phyloP scores from a whole-genome alignment of 2,888 invertebrate species.

The Seira musarum region DNA sequence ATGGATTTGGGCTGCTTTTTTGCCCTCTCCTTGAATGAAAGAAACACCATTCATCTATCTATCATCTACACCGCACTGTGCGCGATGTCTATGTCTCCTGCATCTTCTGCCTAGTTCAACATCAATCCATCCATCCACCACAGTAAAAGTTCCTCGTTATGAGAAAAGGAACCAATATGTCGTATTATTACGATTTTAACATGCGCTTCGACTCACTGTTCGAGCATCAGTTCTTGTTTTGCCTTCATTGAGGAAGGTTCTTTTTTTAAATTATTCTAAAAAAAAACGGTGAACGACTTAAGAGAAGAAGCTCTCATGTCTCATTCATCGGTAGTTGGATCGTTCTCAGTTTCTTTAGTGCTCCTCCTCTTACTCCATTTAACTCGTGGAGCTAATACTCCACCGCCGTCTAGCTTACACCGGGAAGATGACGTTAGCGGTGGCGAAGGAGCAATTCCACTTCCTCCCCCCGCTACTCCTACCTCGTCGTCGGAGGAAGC shows the following conservation, averaged over 20 bases:
- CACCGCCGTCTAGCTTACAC: not conserved
- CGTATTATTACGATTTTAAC: too few species aligned
- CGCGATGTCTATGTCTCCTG: too few species aligned
- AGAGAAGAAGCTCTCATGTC: conserved; percentile 26
- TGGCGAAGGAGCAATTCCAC: not conserved
- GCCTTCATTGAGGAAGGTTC: conserved; percentile 13
- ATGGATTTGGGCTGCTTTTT: too few species aligned
- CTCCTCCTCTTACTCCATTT: conserved; percentile 20
- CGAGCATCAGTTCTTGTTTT: conserved; percentile 12
- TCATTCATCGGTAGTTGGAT: conserved; percentile 2
- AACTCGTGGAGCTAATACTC: not conserved
- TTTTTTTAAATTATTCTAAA: not conserved
- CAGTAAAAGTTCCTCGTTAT: too few species aligned
- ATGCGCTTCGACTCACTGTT: too few species aligned
- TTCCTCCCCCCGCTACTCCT: conserved; percentile 2
- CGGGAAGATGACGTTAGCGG: not conserved
- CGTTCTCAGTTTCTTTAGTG: conserved; percentile 10
- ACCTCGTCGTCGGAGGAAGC: not conserved
- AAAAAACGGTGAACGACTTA: not conserved
- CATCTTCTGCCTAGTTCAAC: too few species aligned
- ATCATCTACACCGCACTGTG: too few species aligned
- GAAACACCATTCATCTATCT: too few species aligned
- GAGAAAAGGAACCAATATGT: too few species aligned
- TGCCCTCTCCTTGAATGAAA: too few species aligned
- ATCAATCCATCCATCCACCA: too few species aligned